These are phyloP conservation scores for Polyommatus iphigenia DNA, from an alignment of 2,888 invertebrate species.

Conservation along the genomic window DNA sequence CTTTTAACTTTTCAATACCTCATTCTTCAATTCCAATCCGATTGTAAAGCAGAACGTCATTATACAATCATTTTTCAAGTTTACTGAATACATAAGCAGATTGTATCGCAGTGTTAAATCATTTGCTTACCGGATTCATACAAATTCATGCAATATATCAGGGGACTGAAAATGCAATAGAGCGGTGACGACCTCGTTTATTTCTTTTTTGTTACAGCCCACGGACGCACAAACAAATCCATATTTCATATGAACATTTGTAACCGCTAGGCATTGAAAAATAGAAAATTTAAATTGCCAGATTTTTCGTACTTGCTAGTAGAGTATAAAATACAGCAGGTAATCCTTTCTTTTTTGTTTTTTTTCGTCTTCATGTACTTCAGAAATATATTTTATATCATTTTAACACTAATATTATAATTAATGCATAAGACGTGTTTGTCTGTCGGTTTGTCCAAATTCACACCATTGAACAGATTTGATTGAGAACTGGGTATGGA, in stretches of 20 bases:
- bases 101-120: constrained; percentile 14
- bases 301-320: not conserved
- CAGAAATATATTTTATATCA: no score
- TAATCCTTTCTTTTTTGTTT: not conserved
- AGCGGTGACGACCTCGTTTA: constrained; percentile 21
- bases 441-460: no score
- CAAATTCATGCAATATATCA: constrained; percentile 12
- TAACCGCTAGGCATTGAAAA: constrained; percentile 1
- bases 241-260: constrained; percentile 19
- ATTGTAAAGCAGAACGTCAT: not conserved
- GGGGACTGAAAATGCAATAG: constrained; percentile 16
- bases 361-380: no score
- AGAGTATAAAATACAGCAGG: not conserved
- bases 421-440: no score
- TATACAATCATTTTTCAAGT: not conserved
- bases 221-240: constrained; percentile 19
- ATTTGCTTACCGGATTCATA: constrained; percentile 10
- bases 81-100: not conserved
- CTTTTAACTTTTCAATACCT: not conserved
- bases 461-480: no score
- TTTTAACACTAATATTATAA: no score
- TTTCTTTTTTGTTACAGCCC: not conserved
- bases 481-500: no score
- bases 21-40: not conserved
- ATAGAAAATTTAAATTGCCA: constrained; percentile 43